phyloP scores from a whole-genome alignment of 2,888 invertebrate genomes.

The Saturnia japonica region DNA sequence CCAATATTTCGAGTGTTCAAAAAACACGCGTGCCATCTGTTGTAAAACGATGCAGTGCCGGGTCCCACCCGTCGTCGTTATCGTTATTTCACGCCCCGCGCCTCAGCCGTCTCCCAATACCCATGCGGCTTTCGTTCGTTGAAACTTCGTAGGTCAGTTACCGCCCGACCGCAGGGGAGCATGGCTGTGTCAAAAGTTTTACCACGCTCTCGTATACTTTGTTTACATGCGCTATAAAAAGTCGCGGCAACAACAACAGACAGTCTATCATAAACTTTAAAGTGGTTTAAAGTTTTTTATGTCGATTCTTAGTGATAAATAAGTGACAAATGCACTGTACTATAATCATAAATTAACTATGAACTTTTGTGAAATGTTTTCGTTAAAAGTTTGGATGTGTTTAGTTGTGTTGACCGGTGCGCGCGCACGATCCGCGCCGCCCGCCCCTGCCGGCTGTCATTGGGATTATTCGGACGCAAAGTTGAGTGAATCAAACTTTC shows the following conservation, averaged over 20 bases:
- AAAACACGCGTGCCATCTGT: conserved; percentile 82
- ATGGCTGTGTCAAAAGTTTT: conserved; percentile 81
- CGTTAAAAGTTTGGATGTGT: conserved; percentile 81
- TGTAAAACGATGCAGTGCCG: conserved; percentile 76
- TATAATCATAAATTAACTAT: conserved; percentile 66
- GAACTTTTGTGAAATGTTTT: conserved; percentile 77
- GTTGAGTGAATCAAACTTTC: conserved; percentile 82
- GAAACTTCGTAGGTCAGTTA: conserved; percentile 83
- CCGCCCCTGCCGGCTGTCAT: conserved; percentile 87
- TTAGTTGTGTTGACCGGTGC: conserved; percentile 72
- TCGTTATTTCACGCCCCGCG: conserved; percentile 61
- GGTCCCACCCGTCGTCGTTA: conserved; percentile 70
- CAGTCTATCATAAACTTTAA: conserved; percentile 56
- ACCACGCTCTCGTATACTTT: conserved; percentile 73
- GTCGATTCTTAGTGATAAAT: conserved; percentile 56
- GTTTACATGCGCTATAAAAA: conserved; percentile 77
- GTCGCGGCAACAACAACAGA: conserved; percentile 62
- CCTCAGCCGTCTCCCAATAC: conserved; percentile 57
- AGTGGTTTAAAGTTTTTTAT: conserved; percentile 61
- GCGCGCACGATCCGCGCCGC: conserved; percentile 80
- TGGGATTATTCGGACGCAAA: conserved; percentile 84
- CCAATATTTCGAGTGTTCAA: conserved; percentile 77
- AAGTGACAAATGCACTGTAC: conserved; percentile 74
- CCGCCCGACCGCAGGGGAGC: conserved; percentile 81
- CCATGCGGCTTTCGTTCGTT: conserved; percentile 81